Percentiles rank a stretch among this genome's conserved stretches.
phyloP scores from a whole-genome alignment of 1,140 invertebrate species.

The Leucophenga varia region DNA sequence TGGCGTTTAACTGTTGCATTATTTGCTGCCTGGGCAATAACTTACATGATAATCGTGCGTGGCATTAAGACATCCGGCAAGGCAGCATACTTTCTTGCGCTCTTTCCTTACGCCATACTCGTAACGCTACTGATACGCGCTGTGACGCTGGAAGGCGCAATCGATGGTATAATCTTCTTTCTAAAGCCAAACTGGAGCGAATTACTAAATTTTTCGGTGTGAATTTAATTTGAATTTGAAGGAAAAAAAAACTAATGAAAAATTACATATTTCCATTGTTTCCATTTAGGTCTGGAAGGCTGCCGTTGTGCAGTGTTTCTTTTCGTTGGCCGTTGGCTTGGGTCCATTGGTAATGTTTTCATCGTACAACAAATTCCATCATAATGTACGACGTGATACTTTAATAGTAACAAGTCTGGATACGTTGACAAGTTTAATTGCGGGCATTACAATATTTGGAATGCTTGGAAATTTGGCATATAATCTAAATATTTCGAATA shows the following conservation, averaged over 20 bases:
- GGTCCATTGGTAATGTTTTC: constrained; percentile 75
- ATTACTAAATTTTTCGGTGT: constrained; percentile 33
- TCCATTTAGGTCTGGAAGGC: constrained; percentile 69
- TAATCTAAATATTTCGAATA: constrained; percentile 58
- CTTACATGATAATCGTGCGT: constrained; percentile 72
- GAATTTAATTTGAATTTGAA: background rate
- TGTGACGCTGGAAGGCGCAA: constrained; percentile 70
- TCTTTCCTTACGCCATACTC: constrained; percentile 81
- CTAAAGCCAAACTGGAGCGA: constrained; percentile 64
- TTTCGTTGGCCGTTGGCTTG: constrained; percentile 73
- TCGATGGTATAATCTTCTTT: constrained; percentile 70
- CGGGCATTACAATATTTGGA: constrained; percentile 75
- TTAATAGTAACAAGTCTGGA: constrained; percentile 67
- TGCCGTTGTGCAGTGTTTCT: constrained; percentile 75
- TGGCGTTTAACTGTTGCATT: constrained; percentile 69
- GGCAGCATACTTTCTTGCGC: constrained; percentile 75
- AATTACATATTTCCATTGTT: too few species aligned
- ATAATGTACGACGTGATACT: constrained; percentile 78
- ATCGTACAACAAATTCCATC: constrained; percentile 76
- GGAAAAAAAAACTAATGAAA: background rate
- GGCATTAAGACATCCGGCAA: constrained; percentile 75
- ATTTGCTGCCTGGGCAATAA: constrained; percentile 70
- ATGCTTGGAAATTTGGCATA: constrained; percentile 68
- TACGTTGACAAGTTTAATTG: constrained; percentile 70
- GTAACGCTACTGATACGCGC: constrained; percentile 71